phyloP scores from a whole-genome alignment of 2,888 invertebrate species.

The Hydrotaea cyrtoneurina region DNA sequence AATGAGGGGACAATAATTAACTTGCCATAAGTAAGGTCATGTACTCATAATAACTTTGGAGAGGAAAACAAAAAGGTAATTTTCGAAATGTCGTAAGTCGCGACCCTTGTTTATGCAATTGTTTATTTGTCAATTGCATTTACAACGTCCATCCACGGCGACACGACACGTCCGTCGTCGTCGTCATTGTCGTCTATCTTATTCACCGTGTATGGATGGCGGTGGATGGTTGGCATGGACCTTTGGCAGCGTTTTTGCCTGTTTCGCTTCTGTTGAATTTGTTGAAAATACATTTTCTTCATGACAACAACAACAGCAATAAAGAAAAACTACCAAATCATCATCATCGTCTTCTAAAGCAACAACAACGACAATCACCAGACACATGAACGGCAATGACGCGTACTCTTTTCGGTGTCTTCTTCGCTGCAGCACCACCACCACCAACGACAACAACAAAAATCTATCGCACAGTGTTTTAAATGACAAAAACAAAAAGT shows the following conservation, averaged over 20 bases:
- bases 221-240: background rate
- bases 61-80: slow-evolving; percentile 11
- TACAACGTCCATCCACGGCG: background rate
- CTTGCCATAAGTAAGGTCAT: slow-evolving; percentile 41
- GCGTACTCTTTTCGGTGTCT: slow-evolving; percentile 6
- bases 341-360: background rate
- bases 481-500: background rate
- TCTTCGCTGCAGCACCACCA: background rate
- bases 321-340: background rate
- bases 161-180: background rate
- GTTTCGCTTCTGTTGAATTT: background rate
- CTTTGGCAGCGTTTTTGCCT: background rate
- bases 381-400: slow-evolving; percentile 11
- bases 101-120: slow-evolving; percentile 44
- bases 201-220: too few relatives aligned
- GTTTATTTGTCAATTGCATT: background rate
- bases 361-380: background rate
- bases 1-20: slow-evolving; percentile 42
- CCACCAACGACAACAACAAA: background rate
- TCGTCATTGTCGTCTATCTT: background rate
- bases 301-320: background rate
- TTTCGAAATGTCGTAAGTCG: slow-evolving; percentile 47
- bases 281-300: background rate
- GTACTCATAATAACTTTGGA: background rate
- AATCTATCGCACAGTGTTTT: background rate